Conservation (phyloP, 1,140 invertebrate genomes). For the Aphidius gifuensis region DNA sequence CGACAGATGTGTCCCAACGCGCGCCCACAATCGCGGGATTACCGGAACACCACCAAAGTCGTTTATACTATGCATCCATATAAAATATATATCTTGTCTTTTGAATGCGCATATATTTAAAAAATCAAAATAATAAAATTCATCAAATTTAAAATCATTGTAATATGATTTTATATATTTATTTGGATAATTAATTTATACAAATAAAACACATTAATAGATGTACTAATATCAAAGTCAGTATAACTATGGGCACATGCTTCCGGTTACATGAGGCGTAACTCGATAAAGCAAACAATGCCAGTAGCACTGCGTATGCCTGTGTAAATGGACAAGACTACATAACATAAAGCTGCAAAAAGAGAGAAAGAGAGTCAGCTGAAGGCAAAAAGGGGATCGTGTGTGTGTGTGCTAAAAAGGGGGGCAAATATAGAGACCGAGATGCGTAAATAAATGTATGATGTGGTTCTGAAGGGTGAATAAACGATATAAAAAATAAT, state of each 20-base stretch:
- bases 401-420: background rate
- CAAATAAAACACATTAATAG: constrained; percentile 2
- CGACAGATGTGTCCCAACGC: constrained; percentile 52
- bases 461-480: constrained; percentile 54
- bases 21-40: constrained; percentile 49
- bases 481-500: constrained; percentile 1
- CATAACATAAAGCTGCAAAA: background rate
- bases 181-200: no score
- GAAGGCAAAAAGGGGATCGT: background rate
- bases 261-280: constrained; percentile 44
- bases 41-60: constrained; percentile 22
- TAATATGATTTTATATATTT: constrained; percentile 22
- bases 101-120: no score
- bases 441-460: constrained; percentile 54
- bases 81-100: no score
- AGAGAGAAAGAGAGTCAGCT: background rate
- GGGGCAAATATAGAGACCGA: constrained; percentile 38
- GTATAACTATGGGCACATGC: constrained; percentile 48
- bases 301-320: constrained; percentile 18
- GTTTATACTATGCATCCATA: no score
- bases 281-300: constrained; percentile 52
- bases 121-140: constrained; percentile 25
- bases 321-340: background rate
- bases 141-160: constrained; percentile 30
- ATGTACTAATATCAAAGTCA: constrained; percentile 8